phyloP scores from a whole-genome alignment of 2,113 vertebrate genomes.

The Melanotaenia duboulayi region DNA sequence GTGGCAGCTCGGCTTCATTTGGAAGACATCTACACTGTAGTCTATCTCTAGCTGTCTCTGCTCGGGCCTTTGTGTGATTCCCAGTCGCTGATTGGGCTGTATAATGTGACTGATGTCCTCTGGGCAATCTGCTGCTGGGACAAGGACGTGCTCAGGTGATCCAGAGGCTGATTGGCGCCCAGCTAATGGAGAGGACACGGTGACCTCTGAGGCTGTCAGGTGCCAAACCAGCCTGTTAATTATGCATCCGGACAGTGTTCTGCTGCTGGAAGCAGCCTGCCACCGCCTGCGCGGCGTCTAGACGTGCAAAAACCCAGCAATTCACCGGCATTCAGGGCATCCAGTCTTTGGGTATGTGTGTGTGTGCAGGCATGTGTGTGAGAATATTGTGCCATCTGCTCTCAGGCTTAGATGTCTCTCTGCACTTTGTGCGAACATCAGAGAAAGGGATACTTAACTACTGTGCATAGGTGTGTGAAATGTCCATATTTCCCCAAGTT shows the following conservation, averaged over 20 bases:
- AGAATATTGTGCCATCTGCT: constrained; percentile 59
- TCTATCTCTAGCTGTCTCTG: constrained; percentile 62
- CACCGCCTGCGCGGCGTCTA: constrained; percentile 71
- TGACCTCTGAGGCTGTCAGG: constrained; percentile 67
- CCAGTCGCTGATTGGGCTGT: constrained; percentile 71
- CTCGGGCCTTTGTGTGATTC: constrained; percentile 62
- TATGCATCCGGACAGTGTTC: constrained; percentile 74
- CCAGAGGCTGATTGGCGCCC: constrained; percentile 66
- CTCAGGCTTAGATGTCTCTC: constrained; percentile 52
- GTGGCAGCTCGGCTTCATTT: constrained; percentile 69
- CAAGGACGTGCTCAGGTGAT: constrained; percentile 72
- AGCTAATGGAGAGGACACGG: constrained; percentile 73
- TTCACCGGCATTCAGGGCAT: constrained; percentile 13
- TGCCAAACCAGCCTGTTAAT: constrained; percentile 80
- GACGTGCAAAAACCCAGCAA: constrained; percentile 54
- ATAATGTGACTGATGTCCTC: constrained; percentile 80
- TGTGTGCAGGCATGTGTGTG: constrained; percentile 9
- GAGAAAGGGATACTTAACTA: constrained; percentile 53
- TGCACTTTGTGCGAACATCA: constrained; percentile 61
- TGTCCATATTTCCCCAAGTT: constrained; percentile 62
- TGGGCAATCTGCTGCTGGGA: constrained; percentile 72
- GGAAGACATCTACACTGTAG: constrained; percentile 54
- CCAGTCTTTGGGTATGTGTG: constrained; percentile 8
- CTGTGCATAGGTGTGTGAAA: constrained; percentile 70
- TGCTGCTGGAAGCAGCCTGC: constrained; percentile 70